These are phyloP conservation scores for Synanthedon myopaeformis DNA, from an alignment of 2,888 invertebrate genomes.

Conservation along the genomic window DNA sequence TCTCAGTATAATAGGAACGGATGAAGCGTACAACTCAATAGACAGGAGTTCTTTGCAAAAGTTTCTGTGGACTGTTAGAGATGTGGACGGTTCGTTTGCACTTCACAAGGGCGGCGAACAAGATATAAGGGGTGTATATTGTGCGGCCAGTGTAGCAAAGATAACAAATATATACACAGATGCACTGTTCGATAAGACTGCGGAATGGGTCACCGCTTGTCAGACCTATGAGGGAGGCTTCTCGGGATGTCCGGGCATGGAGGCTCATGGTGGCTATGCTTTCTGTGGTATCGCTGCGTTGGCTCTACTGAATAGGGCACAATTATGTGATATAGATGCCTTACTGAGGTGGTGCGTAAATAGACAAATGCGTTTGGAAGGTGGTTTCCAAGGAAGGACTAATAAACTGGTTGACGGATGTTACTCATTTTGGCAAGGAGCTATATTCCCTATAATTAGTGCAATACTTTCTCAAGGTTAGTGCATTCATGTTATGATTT, in stretches of 20 bases:
- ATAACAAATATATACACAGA: constrained; percentile 83
- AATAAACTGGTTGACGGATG: constrained; percentile 99
- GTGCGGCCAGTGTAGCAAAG: constrained; percentile 91
- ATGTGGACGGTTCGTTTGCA: constrained; percentile 89
- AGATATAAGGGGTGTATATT: constrained; percentile 96
- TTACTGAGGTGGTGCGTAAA: constrained; percentile 89
- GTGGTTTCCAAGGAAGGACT: constrained; percentile 97
- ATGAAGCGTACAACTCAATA: constrained; percentile 88
- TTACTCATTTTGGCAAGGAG: constrained; percentile 99
- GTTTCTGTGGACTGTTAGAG: constrained; percentile 83
- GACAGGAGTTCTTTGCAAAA: constrained; percentile 80
- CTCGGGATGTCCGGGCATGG: constrained; percentile 87
- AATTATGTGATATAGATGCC: constrained; percentile 80
- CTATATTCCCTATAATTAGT: constrained; percentile 88
- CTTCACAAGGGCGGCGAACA: constrained; percentile 94
- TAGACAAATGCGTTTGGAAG: constrained; percentile 93
- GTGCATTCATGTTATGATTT: neutral
- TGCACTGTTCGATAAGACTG: constrained; percentile 85
- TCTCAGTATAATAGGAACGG: constrained; percentile 88
- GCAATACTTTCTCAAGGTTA: constrained; percentile 73
- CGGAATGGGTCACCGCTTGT: constrained; percentile 94
- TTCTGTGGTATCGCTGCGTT: constrained; percentile 96
- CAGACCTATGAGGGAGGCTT: constrained; percentile 99
- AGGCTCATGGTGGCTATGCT: constrained; percentile 99
- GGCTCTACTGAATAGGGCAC: constrained; percentile 81